Evolutionary conservation across 2,888 invertebrate species (phyloP).

Genomic region (Microdon myrmicae): DNA sequence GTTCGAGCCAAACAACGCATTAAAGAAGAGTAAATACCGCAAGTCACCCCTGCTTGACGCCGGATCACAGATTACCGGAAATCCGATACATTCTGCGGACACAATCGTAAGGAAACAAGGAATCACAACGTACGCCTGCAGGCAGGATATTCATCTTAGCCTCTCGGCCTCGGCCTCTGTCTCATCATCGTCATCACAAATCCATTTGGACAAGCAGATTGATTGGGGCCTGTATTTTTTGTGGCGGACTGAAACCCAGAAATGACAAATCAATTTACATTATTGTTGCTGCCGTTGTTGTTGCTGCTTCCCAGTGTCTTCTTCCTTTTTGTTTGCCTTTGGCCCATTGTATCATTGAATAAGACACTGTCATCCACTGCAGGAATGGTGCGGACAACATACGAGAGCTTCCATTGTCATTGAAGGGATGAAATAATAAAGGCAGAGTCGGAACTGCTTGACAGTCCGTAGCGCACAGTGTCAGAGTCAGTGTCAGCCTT

Average conservation of each 20-base stretch:
- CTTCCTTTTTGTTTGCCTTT: neutral
- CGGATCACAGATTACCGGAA: conserved; percentile 54
- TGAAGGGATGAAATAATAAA: conserved; percentile 26
- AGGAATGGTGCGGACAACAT: conserved; percentile 8
- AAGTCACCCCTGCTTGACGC: conserved; percentile 37
- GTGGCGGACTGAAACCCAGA: conserved; percentile 38
- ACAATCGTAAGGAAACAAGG: too few species aligned
- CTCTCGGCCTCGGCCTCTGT: conserved; percentile 21
- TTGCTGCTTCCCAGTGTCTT: neutral
- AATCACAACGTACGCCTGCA: conserved; percentile 5
- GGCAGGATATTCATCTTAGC: conserved; percentile 32
- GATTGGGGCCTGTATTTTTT: conserved; percentile 35
- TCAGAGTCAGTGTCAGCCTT: conserved; percentile 41
- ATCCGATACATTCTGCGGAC: conserved; percentile 54
- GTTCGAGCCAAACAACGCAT: conserved; percentile 35
- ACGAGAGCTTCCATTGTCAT: conserved; percentile 26
- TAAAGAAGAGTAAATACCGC: conserved; percentile 38
- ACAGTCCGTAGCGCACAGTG: conserved; percentile 32
- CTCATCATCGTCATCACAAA: conserved; percentile 33
- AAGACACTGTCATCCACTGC: conserved; percentile 20
- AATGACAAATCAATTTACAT: conserved; percentile 46
- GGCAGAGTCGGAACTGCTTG: conserved; percentile 40
- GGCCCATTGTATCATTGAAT: conserved; percentile 16
- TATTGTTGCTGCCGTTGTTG: too few species aligned
- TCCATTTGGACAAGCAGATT: conserved; percentile 51